These are phyloP conservation scores for Meriones unguiculatus DNA, from an alignment of 2,113 vertebrate species.

Conservation along the genomic window DNA sequence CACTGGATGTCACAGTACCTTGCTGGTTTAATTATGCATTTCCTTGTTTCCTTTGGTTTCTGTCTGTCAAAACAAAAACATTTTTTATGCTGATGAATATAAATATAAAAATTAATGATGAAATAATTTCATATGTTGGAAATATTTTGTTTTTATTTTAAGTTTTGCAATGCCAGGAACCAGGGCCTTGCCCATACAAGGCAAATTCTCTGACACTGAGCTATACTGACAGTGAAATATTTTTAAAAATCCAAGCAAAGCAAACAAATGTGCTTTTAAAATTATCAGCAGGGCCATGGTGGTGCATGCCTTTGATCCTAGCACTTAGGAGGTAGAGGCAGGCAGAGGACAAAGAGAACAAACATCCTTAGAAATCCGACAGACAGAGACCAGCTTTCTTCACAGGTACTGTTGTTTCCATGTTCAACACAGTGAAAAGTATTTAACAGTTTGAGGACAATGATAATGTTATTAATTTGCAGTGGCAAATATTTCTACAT, in stretches of 20 bases:
- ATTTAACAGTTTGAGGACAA: slow-evolving; percentile 19
- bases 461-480: slow-evolving; percentile 25
- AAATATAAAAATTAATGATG: slow-evolving; percentile 50
- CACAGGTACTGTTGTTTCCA: background rate
- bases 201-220: background rate
- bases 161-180: background rate
- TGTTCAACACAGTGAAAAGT: background rate
- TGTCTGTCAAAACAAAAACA: slow-evolving; percentile 55
- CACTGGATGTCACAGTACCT: background rate
- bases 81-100: slow-evolving; percentile 44
- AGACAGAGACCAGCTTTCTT: background rate
- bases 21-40: slow-evolving; percentile 66
- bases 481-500: background rate
- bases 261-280: background rate
- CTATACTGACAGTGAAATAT: background rate
- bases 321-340: too few relatives aligned
- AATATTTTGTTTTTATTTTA: slow-evolving; percentile 40
- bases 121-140: slow-evolving; percentile 26
- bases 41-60: slow-evolving; percentile 67
- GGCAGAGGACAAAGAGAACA: background rate
- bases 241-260: slow-evolving; percentile 57
- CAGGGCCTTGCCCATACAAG: background rate
- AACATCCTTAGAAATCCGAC: background rate
- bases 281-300: background rate
- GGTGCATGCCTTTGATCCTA: too few relatives aligned